A percentile compares a stretch with the other conserved stretches of the same genome.
Conservation (phyloP, 2,888 invertebrate genomes). For the Melinaea menophilus region DNA sequence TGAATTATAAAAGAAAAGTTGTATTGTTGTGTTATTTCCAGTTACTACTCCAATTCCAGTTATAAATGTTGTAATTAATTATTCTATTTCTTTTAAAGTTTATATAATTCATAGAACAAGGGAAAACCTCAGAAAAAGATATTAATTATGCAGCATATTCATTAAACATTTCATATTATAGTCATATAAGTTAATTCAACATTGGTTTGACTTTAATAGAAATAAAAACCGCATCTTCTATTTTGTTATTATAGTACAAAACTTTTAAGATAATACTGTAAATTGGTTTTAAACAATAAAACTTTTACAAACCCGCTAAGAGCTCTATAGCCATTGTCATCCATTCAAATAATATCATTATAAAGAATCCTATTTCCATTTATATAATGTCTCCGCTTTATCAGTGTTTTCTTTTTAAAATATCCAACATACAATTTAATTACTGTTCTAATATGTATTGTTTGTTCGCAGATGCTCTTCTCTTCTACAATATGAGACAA, state of each 20-base stretch:
- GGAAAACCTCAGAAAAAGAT: no score
- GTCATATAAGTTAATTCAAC: no score
- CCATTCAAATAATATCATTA: neutral
- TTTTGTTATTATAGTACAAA: neutral
- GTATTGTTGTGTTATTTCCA: no score
- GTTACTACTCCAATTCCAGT: no score
- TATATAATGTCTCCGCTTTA: slow-evolving; percentile 1
- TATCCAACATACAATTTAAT: slow-evolving; percentile 27
- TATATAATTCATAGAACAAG: no score
- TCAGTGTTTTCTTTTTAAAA: slow-evolving; percentile 12
- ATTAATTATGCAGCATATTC: no score
- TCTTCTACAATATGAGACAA: slow-evolving; percentile 49
- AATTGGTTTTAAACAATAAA: neutral
- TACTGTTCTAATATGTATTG: slow-evolving; percentile 34
- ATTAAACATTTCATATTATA: no score
- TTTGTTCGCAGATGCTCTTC: slow-evolving; percentile 61
- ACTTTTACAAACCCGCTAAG: neutral
- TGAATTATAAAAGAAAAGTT: no score
- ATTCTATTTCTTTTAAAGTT: no score
- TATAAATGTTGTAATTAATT: no score
- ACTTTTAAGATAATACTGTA: neutral
- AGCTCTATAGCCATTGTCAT: neutral
- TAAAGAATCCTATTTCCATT: neutral
- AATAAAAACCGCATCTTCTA: neutral
- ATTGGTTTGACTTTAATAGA: no score